A percentile compares a stretch with the other conserved stretches of the same genome.
Evolutionary conservation across 2,888 invertebrate genomes (phyloP).

Genomic region (Lasioglossum calceatum): DNA sequence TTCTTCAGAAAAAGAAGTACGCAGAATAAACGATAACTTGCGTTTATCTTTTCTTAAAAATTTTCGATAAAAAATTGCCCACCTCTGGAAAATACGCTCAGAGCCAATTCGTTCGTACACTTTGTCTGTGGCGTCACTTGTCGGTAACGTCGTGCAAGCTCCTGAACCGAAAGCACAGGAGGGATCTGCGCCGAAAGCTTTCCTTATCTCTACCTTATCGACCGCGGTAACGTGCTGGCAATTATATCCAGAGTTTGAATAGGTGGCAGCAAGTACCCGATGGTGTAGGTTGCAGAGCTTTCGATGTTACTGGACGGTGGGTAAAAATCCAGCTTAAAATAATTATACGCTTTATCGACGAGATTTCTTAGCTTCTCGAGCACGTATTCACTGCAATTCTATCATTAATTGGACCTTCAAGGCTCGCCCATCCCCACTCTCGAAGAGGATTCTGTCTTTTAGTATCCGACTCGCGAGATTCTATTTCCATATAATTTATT

Average conservation of each 20-base stretch:
- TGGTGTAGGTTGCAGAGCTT: conserved; percentile 4
- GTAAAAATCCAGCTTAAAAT: conserved; percentile 31
- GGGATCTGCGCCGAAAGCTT: conserved; percentile 23
- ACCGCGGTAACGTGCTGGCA: conserved; percentile 24
- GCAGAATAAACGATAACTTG: too few species aligned
- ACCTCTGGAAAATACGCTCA: not conserved
- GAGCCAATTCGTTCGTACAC: not conserved
- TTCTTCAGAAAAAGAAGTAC: too few species aligned
- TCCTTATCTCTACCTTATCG: conserved; percentile 50
- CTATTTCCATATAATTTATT: conserved; percentile 49
- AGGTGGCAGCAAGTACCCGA: conserved; percentile 47
- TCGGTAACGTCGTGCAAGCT: conserved; percentile 59
- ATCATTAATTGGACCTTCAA: conserved; percentile 55
- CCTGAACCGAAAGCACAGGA: not conserved
- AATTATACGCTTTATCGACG: conserved; percentile 46
- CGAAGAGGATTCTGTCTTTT: conserved; percentile 15
- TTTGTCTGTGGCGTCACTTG: conserved; percentile 11
- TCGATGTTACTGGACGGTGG: not conserved
- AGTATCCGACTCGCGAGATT: conserved; percentile 7
- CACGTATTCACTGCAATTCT: conserved; percentile 51
- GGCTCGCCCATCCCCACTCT: conserved; percentile 2
- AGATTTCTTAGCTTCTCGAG: conserved; percentile 46
- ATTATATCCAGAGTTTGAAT: not conserved
- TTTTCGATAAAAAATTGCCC: too few species aligned
- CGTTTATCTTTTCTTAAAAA: too few species aligned